Base-by-base conservation (phyloP, 1,140 invertebrate species). In the Globodera rostochiensis region DNA sequence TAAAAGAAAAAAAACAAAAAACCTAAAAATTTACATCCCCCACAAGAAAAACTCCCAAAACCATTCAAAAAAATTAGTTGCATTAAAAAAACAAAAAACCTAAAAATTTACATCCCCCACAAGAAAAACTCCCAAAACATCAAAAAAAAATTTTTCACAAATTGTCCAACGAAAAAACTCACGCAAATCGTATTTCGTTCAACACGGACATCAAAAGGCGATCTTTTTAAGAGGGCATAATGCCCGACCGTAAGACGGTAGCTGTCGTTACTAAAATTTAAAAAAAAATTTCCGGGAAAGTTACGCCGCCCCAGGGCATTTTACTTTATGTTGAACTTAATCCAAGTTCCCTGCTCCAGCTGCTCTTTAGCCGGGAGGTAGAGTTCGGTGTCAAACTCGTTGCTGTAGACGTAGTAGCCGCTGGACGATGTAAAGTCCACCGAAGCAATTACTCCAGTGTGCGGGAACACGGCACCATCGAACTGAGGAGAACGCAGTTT, bases 341-440 rank as follows among this genome's bases (percentile, higher is more conserved):
- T 71, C 69, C 69, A 71, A 21, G 9, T 71, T 11, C 36, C 69
- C 25, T 45, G 11, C 69, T 71, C 69, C 36, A 71, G 9, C 46
- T 6, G 5, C 69, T 45, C 69, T 11, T 47, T n/a, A n/a, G 69
- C 11, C 3, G 11, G 13, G 9, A 71, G 69, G 69, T 13, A 71
- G 36, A 71, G 36, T 71, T 71, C 69, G 9, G 6, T 71, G 36
- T 71, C 69, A 11, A 71, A 71, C 19, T 71, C 36, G 19, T 71
- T 71, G 69, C 36, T 71, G 69, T 71, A 71, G 69, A 71, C 69
- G 69, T 71, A 71, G 25, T 71, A 71, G n/a, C 69, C 69, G 21
- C 13, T 7, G 69, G 36, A 36, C 69, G 13, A 25, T 21, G 0
- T 13, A 1, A 71, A 13, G 69, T 71, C 69, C 69, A 45, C 11